Evolutionary conservation across 2,888 invertebrate genomes (phyloP).

Genomic region (Synergus umbraculus): DNA sequence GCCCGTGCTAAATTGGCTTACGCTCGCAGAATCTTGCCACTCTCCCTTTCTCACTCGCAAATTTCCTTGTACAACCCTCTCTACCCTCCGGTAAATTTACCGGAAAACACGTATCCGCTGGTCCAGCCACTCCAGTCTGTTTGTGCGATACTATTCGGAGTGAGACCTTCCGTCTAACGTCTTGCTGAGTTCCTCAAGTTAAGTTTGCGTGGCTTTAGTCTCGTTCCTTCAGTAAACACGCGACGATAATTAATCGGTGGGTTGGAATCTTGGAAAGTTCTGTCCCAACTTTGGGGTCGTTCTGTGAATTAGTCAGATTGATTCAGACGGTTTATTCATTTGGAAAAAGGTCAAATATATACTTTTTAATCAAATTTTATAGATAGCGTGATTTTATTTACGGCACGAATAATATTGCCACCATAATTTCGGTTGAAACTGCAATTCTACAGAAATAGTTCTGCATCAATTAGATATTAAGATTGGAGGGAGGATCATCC

Average conservation of each 20-base stretch:
- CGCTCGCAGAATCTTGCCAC: conserved; percentile 65
- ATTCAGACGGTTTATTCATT: background rate
- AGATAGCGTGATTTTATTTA: background rate
- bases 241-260: conserved; percentile 22
- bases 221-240: conserved; percentile 19
- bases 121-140: conserved; percentile 20
- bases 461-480: conserved; percentile 61
- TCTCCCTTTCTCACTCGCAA: conserved; percentile 41
- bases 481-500: conserved; percentile 53
- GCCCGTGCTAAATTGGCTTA: conserved; percentile 68
- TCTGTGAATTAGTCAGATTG: background rate
- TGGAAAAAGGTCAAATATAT: background rate
- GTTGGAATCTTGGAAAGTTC: conserved; percentile 12
- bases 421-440: background rate
- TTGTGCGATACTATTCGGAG: background rate
- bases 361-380: too few relatives aligned
- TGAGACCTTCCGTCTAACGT: background rate
- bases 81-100: conserved; percentile 52
- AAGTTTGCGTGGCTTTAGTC: background rate
- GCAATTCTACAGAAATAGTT: background rate
- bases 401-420: background rate
- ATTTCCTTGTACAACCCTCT: conserved; percentile 27
- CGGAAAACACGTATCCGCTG: conserved; percentile 48
- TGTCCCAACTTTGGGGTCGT: background rate
- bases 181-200: background rate